A percentile compares a stretch with the other conserved stretches of the same genome.
These are phyloP conservation scores for Habropoda laboriosa DNA, from an alignment of 1,140 invertebrate species.

Conservation along the genomic window DNA sequence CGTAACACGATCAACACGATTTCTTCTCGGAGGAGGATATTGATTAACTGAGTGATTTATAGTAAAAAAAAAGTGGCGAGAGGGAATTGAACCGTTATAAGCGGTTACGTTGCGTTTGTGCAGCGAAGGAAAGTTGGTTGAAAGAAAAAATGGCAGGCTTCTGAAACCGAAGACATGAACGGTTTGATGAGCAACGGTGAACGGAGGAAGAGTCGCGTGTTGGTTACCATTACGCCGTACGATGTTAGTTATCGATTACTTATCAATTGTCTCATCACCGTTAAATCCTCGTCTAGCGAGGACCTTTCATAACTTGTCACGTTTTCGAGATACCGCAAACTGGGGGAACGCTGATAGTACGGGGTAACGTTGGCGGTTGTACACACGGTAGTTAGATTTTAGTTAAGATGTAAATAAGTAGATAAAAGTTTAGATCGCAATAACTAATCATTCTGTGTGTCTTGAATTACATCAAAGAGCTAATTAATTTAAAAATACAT, in stretches of 20 bases:
- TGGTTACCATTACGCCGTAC: slow-evolving; percentile 75
- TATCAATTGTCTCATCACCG: slow-evolving; percentile 5
- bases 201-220: slow-evolving; percentile 51
- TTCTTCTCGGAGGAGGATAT: not conserved
- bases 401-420: too few species aligned
- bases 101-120: too few species aligned
- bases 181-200: slow-evolving; percentile 26
- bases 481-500: too few species aligned
- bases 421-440: too few species aligned
- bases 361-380: too few species aligned
- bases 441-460: too few species aligned
- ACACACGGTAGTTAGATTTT: too few species aligned
- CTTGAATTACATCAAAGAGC: too few species aligned
- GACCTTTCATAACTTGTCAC: not conserved
- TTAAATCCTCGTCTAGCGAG: not conserved
- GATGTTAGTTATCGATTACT: slow-evolving; percentile 68
- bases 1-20: not conserved
- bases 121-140: slow-evolving; percentile 18
- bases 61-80: not conserved
- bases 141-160: not conserved
- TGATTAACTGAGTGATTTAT: slow-evolving; percentile 22
- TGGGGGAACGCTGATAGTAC: too few species aligned
- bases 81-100: slow-evolving; percentile 6
- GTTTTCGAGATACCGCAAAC: too few species aligned
- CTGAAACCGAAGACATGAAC: slow-evolving; percentile 29